Percentiles rank a stretch among this genome's conserved stretches.
Evolutionary conservation across 1,140 invertebrate genomes (phyloP).

Genomic region (Lepidostoma basale): DNA sequence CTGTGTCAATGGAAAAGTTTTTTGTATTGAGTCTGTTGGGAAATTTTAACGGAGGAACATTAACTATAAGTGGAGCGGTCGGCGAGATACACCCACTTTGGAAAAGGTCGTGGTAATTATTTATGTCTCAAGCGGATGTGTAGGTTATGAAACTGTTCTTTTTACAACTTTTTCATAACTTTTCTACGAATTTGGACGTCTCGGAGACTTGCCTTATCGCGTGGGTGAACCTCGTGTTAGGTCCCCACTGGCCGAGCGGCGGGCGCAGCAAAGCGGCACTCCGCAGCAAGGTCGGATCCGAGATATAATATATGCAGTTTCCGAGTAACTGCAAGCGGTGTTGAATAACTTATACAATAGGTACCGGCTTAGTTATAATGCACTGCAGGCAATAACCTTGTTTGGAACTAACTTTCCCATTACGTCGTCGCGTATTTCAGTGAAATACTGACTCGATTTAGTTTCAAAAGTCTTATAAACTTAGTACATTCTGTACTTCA

Average conservation of each 20-base stretch:
- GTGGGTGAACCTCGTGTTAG: conserved; percentile 23
- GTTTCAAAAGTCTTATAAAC: too few species aligned
- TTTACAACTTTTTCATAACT: neutral
- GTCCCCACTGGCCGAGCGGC: neutral
- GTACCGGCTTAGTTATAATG: too few species aligned
- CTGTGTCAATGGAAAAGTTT: conserved; percentile 11
- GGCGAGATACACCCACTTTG: neutral
- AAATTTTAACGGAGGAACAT: conserved; percentile 13
- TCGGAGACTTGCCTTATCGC: conserved; percentile 18
- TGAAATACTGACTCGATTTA: too few species aligned
- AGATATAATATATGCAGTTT: too few species aligned
- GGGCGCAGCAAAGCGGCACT: neutral
- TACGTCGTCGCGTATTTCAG: too few species aligned
- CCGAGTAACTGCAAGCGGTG: too few species aligned
- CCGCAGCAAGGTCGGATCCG: neutral
- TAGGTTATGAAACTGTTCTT: neutral
- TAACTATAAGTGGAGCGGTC: neutral
- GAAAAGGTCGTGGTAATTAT: neutral
- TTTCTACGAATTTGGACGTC: neutral
- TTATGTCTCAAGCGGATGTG: too few species aligned
- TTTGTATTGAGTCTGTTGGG: conserved; percentile 5
- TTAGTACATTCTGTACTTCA: neutral
- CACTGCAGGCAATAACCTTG: too few species aligned
- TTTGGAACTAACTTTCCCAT: too few species aligned
- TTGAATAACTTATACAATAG: too few species aligned